Evolutionary conservation across 2,888 invertebrate species (phyloP), one percentile per base, ranked within the genome.

Genomic region (Formica aserva): DNA sequence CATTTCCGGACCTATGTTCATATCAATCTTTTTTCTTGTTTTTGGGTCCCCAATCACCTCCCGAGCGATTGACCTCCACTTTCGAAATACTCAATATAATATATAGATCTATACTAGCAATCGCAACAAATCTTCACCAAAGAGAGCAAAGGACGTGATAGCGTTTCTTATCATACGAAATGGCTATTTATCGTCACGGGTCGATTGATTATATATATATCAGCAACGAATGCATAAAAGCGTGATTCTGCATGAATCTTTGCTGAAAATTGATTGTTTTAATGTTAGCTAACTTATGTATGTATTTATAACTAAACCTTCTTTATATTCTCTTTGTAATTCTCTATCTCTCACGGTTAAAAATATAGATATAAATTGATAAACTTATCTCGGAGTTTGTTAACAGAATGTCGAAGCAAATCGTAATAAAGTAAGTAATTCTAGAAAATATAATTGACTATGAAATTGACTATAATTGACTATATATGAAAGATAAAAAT

Each of bases 81-180:
- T 32, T 32, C 6, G 0, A 32, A 32, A 32, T 6, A 32, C 6
- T 6, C 32, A 6, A 4, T 32, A 13, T 0, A 13, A 13, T 0
- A 45, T 45, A 45, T 3, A 3, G 13, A 41, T 41, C 3, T 41
- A 41, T 45, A 45, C 3, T 6, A n/a, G 13, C 29, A 9, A 15
- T 32, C n/a, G 41, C 26, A 29, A 48, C 29, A 29, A 29, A 26
- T 66, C 66, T 18, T 63, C 32, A 15, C 3, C n/a, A 48, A 18
- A 45, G 67, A 11, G 45, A 45, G 67, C 67, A 67, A 48, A 29
- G 45, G 45, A 48, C 67, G 67, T 9, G 67, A 67, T 67, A 67
- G 9, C 18, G 48, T 18, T 67, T 4, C 67, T 67, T 67, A 67
- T 67, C 67, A 18, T 26, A 26, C 29, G 13, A 29, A 8, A n/a